Evolutionary conservation across 2,888 invertebrate genomes (phyloP), one percentile per base, ranked within the genome.

Genomic region (Abrostola tripartita): DNA sequence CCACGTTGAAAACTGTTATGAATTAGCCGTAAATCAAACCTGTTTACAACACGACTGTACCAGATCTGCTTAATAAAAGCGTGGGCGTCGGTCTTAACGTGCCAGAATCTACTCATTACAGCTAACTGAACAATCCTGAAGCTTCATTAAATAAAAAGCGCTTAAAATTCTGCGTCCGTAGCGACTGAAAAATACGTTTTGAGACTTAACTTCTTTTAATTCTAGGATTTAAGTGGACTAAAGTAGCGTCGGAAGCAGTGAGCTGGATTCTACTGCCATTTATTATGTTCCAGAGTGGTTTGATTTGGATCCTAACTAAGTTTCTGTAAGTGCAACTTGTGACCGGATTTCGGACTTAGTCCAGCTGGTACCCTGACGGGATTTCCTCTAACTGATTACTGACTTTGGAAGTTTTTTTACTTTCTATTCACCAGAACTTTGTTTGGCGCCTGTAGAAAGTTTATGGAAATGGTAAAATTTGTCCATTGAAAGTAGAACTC

Each of bases 161-260:
- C 58, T 71, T 56, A 50, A 59, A 49, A 73, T 60, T 54, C 51
- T 35, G 14, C 50, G 40, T 57, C 49, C 53, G 40, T 41, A 52
- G 12, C 37, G 11, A 51, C 44, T 73, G 54, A 69, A 69, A 65
- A 74, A 65, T 74, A 38, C 52, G 36, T 57, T 68, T 54, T 5
- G 37, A 44, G 49, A 65, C 57, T 24, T n/a, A 68, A 73, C 51
- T 65, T 55, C 40, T 57, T 73, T 68, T 54, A 63, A 73, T 57
- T 44, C 44, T 14, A 12, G 37, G 53, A 60, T 60, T 68, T 52
- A 40, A 57, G 57, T 36, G 49, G 10, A 36, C 35, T 14, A 60
- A 68, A 54, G 64, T 64, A 38, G 59, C 61, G 42, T 0, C n/a
- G 14, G 14, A 37, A 51, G 11, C 61, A 5, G 36, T 41, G 36